These are phyloP conservation scores for Pseudobourletiella spinata DNA, from an alignment of 1,140 invertebrate genomes.

Conservation along the genomic window DNA sequence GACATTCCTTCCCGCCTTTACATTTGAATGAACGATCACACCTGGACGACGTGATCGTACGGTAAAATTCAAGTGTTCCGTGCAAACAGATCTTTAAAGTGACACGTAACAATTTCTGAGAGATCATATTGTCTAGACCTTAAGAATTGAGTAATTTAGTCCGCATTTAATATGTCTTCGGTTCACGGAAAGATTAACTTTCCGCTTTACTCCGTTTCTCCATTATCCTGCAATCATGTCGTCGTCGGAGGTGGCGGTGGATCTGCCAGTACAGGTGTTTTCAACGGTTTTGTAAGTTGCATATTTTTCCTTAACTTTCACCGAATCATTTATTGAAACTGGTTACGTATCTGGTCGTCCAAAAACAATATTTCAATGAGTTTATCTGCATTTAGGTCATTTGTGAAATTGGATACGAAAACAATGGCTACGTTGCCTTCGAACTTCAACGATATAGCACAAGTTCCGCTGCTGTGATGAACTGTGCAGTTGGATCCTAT, in stretches of 20 bases:
- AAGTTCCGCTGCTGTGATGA: slow-evolving; percentile 82
- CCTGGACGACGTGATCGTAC: no score
- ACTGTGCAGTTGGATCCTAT: slow-evolving; percentile 51
- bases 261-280: slow-evolving; percentile 85
- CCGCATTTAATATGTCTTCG: slow-evolving; percentile 10
- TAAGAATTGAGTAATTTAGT: no score
- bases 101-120: no score
- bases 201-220: slow-evolving; percentile 80
- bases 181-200: slow-evolving; percentile 57
- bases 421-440: slow-evolving; percentile 66
- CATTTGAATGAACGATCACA: no score
- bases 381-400: no score
- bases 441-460: slow-evolving; percentile 81
- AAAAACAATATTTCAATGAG: no score
- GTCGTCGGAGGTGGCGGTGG: slow-evolving; percentile 92
- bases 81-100: no score
- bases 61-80: no score
- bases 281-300: slow-evolving; percentile 71
- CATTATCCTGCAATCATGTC: slow-evolving; percentile 83
- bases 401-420: slow-evolving; percentile 77
- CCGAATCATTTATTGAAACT: no score
- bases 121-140: no score
- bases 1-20: no score
- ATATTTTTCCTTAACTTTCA: slow-evolving; percentile 26
- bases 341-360: no score